Base-by-base conservation (phyloP, 2,797 vertebrate genomes). In the Botia kubotai region DNA sequence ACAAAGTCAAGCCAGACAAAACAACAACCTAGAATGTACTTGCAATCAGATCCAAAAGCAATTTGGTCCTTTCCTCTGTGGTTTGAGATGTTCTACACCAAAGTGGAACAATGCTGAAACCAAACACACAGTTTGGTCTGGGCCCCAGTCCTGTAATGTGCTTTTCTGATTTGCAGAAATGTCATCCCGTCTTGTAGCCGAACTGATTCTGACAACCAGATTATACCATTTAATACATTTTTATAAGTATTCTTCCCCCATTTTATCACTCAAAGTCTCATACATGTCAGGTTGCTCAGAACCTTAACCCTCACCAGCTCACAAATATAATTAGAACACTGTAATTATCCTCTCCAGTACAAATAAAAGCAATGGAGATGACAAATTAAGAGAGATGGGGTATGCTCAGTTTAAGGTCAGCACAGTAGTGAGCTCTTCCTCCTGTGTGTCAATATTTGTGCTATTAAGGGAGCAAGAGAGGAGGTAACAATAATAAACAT, bases 161-260 rank as follows among this genome's bases (percentile, higher is more conserved):
- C 84, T 82, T 82, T 87, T 87, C 80, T 52, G 74, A 79, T 82
- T 79, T 85, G 76, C 71, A 87, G 86, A 83, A 87, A 90, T 86
- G 86, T 58, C 19, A 85, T 86, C 60, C 6, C 80, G 70, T 86
- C 57, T 17, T 29, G 6, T 82, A 80, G 88, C 88, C 90, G 91
- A 87, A 90, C 86, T 85, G 90, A 91, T 89, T 85, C 84, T 75
- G 81, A 89, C 14, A 76, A 82, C 82, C 75, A 92, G 89, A 93
- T 92, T 90, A 92, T 87, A 46, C 86, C 88, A 85, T 71, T 82
- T 87, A 89, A 90, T 81, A 85, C 84, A 86, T 46, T 46, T 46
- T 46, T 2, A 46, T 10, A 26, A 26, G 23, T 26, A 46, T 46
- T 46, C 43, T 11, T 46, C 29, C 46, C 33, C 43, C 53, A 52